Evolutionary conservation across 2,797 vertebrate genomes (phyloP), one percentile per base, ranked within the genome.

Genomic region (Amblyraja radiata): DNA sequence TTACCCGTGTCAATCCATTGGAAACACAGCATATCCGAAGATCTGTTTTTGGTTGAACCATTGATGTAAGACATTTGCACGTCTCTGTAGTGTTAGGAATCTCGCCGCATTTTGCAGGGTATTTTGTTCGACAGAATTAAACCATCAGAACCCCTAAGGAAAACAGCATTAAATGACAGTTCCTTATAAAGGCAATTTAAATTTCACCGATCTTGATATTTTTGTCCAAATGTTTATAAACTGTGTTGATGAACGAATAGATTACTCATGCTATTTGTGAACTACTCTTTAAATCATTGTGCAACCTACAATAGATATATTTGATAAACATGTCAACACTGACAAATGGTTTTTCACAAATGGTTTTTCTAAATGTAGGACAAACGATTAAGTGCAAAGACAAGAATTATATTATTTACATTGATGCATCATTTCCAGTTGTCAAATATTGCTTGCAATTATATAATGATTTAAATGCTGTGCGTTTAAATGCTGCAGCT

Each of bases 101-200:
- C 25, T 76, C 71, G 28, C 11, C 25, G 46, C 39, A 73, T 76
- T 92, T 74, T 39, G 10, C 36, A 76, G 68, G 46, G 73, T 54
- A 74, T 13, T n/a, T 92, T 46, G 23, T 25, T 92, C 25, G 23
- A 74, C 71, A 76, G 36, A 39, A 46, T 25, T 74, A 74, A 46
- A 91, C 36, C 73, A 74, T 25, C 39, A 92, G 23, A 23, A 58
- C 71, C 5, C 16, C 18, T 36, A 9, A 9, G 4, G 63, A 68
- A 88, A 88, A 88, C 61, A 68, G 84, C n/a, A 68, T 68, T 32
- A 68, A 88, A 63, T 88, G 61, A 88, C 77, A 78, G n/a, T 32
- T 36, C n/a, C n/a, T 14, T 9, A 65, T 88, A 36, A 68, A 68
- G 21, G 14, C 84, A 88, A 88, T 65, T 88, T 8, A 36, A 68